Base-by-base conservation (phyloP, 2,797 vertebrate genomes). In the Acrossocheilus wenchowensis region DNA sequence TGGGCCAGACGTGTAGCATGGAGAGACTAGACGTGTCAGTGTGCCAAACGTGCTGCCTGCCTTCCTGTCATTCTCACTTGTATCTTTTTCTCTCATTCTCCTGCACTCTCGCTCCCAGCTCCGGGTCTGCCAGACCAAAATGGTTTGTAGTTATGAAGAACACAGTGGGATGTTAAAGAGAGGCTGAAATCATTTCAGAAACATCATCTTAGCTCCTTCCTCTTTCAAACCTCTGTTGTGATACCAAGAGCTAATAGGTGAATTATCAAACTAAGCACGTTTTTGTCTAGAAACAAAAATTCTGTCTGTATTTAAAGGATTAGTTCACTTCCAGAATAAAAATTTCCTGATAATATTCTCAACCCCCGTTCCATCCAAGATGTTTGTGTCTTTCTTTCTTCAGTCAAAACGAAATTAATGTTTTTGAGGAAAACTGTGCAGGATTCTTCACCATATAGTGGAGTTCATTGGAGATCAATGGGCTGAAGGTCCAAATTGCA, bases 71-170 rank as follows among this genome's bases (percentile, higher is more conserved):
- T 78, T 85, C 62, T 66, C 78, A 81, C 84, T 86, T 62, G 36
- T 81, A 36, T 64, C 91, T 90, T 89, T 85, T 75, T 43, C 52
- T 90, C 83, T 91, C 78, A 54, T 34, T 82, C 82, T 87, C 64
- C 74, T 72, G 48, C 77, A 62, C 57, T 85, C 39, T 68, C 36
- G 78, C 83, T 81, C 41, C 78, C 54, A 71, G 48, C 78, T 50
- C 23, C 89, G 86, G 90, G 88, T 92, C 91, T 88, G 92, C 93
- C 93, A 88, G 87, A 86, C 81, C 85, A 88, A 81, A 78, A 83
- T 87, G 85, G 82, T 79, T 88, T 85, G 82, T 88, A 79, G 72
- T 64, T 88, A 78, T 82, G 69, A 69, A 85, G 80, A 80, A 69
- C 75, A 64, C 78, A 86, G 73, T 84, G 69, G 81, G 86, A 84